phyloP scores from a whole-genome alignment of 2,113 vertebrate species.

The Engraulis encrasicolus region DNA sequence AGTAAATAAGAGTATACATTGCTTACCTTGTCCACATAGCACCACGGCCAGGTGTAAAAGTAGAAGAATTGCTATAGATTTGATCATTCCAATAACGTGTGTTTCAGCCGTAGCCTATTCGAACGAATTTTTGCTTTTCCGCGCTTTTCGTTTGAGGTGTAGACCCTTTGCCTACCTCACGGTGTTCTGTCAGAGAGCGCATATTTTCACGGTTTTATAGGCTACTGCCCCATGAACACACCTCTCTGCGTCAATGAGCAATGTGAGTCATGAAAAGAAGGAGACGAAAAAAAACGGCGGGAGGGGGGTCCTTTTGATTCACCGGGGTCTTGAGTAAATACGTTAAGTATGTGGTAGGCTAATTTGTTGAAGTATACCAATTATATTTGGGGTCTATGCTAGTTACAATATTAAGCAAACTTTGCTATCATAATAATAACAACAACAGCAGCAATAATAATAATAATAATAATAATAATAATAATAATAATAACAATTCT shows the following conservation, averaged over 20 bases:
- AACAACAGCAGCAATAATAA: too few relatives aligned
- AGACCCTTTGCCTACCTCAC: background rate
- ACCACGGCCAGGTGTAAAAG: constrained; percentile 62
- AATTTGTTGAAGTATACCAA: too few relatives aligned
- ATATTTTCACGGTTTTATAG: background rate
- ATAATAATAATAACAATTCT: too few relatives aligned
- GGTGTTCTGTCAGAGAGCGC: background rate
- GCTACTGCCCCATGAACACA: background rate
- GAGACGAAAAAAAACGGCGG: too few relatives aligned
- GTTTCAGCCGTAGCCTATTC: background rate
- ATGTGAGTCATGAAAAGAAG: background rate
- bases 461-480: too few relatives aligned
- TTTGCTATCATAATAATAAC: too few relatives aligned
- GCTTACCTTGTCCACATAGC: constrained; percentile 6
- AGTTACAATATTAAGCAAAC: too few relatives aligned
- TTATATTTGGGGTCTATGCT: too few relatives aligned
- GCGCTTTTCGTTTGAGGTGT: background rate
- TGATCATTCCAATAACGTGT: constrained; percentile 64
- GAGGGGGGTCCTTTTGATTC: background rate
- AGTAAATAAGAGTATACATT: too few relatives aligned
- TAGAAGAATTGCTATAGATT: constrained; percentile 43
- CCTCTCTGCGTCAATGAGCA: background rate
- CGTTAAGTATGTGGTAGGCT: too few relatives aligned
- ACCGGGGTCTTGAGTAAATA: too few relatives aligned
- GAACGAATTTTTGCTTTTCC: background rate